Evolutionary conservation across 2,113 vertebrate species (phyloP).

Genomic region (Tautogolabrus adspersus): DNA sequence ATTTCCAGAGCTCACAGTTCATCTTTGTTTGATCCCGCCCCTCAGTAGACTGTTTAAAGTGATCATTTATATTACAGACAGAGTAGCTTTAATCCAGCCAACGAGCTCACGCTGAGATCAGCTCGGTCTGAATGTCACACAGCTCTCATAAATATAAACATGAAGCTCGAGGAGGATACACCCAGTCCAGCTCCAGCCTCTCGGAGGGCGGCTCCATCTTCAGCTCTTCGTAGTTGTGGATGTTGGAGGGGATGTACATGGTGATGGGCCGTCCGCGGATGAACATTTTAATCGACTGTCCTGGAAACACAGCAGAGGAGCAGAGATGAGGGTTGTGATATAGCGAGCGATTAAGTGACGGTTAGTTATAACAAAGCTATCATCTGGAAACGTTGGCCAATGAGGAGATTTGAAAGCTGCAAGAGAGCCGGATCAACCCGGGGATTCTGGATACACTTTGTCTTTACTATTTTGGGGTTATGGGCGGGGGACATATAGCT

Average conservation of each 20-base stretch:
- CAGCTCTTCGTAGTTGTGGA: conserved; percentile 90
- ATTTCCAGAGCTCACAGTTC: no score
- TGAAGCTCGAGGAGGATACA: conserved; percentile 87
- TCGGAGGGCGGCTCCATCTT: conserved; percentile 88
- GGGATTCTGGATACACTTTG: no score
- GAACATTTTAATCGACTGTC: conserved; percentile 92
- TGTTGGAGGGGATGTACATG: conserved; percentile 92
- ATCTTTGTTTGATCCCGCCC: no score
- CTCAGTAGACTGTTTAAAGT: background rate
- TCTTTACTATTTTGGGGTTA: no score
- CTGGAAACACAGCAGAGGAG: conserved; percentile 60
- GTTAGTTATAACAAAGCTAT: no score
- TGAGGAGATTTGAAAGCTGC: no score
- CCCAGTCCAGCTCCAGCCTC: conserved; percentile 92
- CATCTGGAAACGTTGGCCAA: no score
- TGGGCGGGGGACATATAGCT: no score
- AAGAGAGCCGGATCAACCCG: no score
- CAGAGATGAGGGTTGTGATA: background rate
- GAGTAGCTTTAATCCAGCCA: background rate
- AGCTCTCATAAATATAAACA: background rate
- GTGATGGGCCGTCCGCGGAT: conserved; percentile 93
- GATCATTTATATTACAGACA: background rate
- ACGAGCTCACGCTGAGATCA: background rate
- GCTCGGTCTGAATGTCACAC: conserved; percentile 14
- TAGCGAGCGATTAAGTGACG: no score